Base-by-base conservation (phyloP, 2,888 invertebrate genomes). In the Ochlodes sylvanus region DNA sequence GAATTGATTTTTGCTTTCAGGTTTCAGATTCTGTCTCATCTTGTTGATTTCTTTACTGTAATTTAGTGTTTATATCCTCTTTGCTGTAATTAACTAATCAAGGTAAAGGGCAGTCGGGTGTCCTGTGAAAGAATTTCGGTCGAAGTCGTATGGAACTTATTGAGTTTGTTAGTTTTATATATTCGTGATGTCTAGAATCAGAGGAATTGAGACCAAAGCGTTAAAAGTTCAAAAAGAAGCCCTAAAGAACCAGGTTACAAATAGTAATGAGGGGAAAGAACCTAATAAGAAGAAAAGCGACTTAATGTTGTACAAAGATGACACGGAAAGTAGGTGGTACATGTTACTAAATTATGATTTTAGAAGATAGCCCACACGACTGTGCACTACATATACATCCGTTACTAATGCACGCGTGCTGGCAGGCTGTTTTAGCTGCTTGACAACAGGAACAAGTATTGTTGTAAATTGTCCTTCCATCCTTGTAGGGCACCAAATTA, bases 161-260 rank as follows among this genome's bases (percentile, higher is more conserved):
- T 42, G 54, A 50, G 62, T 32, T 38, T 52, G 58, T 56, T 60
- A 34, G 21, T 38, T 14, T 60, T 57, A 17, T 15, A 57, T 44
- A 56, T 70, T 68, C 7, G 47, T 69, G 66, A 88, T 90, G 90
- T 92, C 92, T 78, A 89, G 90, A 81, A 90, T 88, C 75, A 87
- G 87, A 76, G 88, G 84, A 77, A 85, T 92, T 66, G 88, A 88
- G 80, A 79, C 86, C 70, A 88, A 85, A 80, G 79, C 82, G 69
- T 84, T 83, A 77, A 89, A 88, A 73, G 82, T 71, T 54, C 75
- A 72, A 56, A 75, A 74, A 63, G 70, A 70, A 63, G 69, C 65
- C 41, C 57, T 69, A 41, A 69, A 84, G 76, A 80, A 80, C 61
- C 77, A 83, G 73, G 83, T 85, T 72, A 77, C 77, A 65, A 83